Evolutionary conservation across 2,113 vertebrate genomes (phyloP).

Genomic region (Cariama cristata): DNA sequence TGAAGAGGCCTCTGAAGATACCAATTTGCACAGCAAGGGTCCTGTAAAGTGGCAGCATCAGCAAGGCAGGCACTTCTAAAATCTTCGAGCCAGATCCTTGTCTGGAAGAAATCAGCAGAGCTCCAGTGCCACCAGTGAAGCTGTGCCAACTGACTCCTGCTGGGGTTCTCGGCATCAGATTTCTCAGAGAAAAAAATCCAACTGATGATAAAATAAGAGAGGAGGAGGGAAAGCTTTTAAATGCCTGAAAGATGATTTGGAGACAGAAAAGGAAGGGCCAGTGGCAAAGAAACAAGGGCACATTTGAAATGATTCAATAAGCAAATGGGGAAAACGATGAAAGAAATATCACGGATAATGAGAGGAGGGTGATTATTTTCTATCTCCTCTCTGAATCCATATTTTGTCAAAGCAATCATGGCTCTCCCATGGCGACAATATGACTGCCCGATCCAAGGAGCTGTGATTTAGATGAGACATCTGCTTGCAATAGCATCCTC

Average conservation of each 20-base stretch:
- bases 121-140: background rate
- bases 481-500: background rate
- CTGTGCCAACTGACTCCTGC: background rate
- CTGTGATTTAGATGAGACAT: background rate
- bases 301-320: constrained; percentile 16
- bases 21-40: background rate
- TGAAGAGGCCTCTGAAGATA: background rate
- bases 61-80: background rate
- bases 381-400: background rate
- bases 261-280: constrained; percentile 9
- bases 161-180: background rate
- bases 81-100: background rate
- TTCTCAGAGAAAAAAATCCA: constrained; percentile 5
- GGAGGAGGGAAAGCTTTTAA: constrained; percentile 15
- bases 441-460: background rate
- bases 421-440: background rate
- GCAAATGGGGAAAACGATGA: background rate
- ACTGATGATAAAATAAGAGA: background rate
- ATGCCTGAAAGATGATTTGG: constrained; percentile 13
- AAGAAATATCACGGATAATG: constrained; percentile 12
- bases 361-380: background rate
- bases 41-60: background rate
- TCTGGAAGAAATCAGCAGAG: background rate
- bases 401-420: constrained; percentile 9
- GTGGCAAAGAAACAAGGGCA: background rate